Percentiles rank a stretch among this genome's conserved stretches.
Conservation (phyloP, 2,797 vertebrate genomes). For the Dallia pectoralis region DNA sequence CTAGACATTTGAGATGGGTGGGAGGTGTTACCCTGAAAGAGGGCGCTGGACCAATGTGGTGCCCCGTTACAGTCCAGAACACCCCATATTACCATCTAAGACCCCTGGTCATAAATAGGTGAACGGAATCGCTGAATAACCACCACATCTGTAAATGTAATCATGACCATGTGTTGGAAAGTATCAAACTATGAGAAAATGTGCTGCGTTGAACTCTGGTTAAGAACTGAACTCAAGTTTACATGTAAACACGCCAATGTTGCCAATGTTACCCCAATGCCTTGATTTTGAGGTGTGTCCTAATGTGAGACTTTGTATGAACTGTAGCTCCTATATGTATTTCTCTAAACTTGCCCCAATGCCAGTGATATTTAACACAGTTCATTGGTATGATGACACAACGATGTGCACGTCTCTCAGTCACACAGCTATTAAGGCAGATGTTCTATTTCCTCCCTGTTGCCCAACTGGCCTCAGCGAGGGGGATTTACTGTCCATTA, state of each 20-base stretch:
- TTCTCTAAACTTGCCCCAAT: neutral
- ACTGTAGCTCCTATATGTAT: neutral
- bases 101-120: neutral
- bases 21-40: slow-evolving; percentile 57
- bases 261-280: too few relatives aligned
- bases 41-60: slow-evolving; percentile 29
- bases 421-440: neutral
- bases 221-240: too few relatives aligned
- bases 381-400: neutral
- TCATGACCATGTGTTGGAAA: neutral
- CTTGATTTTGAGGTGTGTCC: too few relatives aligned
- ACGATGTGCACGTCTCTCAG: too few relatives aligned
- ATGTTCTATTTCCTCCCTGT: neutral
- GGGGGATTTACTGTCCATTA: neutral
- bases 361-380: neutral
- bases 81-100: slow-evolving; percentile 28
- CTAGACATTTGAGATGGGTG: slow-evolving; percentile 51
- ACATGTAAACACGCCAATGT: too few relatives aligned
- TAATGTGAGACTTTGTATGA: too few relatives aligned
- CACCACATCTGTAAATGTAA: neutral
- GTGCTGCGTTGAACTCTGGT: too few relatives aligned
- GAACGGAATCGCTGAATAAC: slow-evolving; percentile 7
- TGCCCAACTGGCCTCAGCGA: neutral
- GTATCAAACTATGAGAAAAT: too few relatives aligned
- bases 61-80: slow-evolving; percentile 47